phyloP scores from a whole-genome alignment of 2,113 vertebrate species.

The Myiagra hebetior region DNA sequence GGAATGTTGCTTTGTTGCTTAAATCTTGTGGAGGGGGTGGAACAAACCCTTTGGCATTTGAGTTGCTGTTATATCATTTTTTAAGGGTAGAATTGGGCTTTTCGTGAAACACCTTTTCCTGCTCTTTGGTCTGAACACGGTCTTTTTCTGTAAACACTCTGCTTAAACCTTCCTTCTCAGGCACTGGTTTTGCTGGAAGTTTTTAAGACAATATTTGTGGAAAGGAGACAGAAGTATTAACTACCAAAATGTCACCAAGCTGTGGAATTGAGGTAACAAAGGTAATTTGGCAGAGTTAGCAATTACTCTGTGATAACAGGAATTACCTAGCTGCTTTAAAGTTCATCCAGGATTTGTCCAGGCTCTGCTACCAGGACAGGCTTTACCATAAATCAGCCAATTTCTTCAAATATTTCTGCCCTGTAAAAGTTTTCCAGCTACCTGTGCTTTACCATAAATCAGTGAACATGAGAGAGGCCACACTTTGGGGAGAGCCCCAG shows the following conservation, averaged over 20 bases:
- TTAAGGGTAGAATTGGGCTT: neutral
- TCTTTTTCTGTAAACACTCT: neutral
- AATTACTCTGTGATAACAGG: neutral
- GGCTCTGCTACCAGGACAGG: neutral
- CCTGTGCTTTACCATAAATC: neutral
- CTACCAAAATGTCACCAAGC: neutral
- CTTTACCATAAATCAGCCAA: neutral
- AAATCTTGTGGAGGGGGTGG: neutral
- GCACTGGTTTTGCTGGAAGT: neutral
- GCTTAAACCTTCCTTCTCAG: neutral
- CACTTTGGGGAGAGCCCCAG: neutral
- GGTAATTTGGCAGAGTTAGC: neutral
- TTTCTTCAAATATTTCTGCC: neutral
- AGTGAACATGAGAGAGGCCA: neutral
- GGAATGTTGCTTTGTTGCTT: neutral
- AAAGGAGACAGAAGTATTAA: neutral
- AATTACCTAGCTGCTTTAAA: neutral
- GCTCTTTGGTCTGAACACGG: neutral
- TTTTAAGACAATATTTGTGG: neutral
- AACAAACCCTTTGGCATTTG: neutral
- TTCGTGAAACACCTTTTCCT: neutral
- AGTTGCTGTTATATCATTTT: neutral
- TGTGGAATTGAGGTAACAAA: neutral
- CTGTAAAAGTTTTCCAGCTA: neutral
- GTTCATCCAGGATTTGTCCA: neutral